These are phyloP conservation scores for Streptopelia turtur DNA, from an alignment of 2,797 vertebrate genomes.

Conservation along the genomic window DNA sequence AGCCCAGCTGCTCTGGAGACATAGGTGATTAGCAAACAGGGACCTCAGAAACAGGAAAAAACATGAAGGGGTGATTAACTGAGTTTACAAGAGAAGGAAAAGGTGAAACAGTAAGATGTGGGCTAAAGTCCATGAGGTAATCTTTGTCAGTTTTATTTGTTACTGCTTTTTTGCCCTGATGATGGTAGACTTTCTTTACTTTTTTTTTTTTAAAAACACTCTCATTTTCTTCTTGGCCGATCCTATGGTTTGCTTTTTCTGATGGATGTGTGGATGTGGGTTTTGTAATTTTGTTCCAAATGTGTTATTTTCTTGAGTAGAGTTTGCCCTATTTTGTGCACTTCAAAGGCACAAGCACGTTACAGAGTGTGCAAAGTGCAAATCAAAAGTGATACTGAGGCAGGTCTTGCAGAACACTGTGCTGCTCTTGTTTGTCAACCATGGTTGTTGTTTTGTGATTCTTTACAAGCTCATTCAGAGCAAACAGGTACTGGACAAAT, in stretches of 20 bases:
- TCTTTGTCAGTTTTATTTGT: neutral
- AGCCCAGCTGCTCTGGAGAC: neutral
- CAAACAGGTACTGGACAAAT: neutral
- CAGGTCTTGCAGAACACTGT: neutral
- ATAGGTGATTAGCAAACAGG: neutral
- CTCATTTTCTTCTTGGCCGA: neutral
- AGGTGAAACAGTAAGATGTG: neutral
- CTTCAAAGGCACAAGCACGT: neutral
- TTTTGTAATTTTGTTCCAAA: neutral
- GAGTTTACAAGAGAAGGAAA: neutral
- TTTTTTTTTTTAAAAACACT: neutral
- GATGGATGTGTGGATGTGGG: rapidly evolving
- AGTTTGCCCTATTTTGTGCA: neutral
- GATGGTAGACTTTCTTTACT: neutral
- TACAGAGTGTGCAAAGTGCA: neutral
- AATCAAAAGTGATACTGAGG: neutral
- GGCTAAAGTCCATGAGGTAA: neutral
- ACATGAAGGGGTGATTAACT: neutral
- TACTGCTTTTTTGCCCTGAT: neutral
- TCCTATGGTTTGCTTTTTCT: neutral
- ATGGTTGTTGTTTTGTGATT: neutral
- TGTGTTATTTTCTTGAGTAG: neutral
- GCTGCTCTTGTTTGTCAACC: neutral
- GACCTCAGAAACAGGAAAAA: neutral
- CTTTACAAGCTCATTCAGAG: neutral